These are phyloP conservation scores for Anguilla megastoma DNA, from an alignment of 2,797 vertebrate species.

Conservation along the genomic window DNA sequence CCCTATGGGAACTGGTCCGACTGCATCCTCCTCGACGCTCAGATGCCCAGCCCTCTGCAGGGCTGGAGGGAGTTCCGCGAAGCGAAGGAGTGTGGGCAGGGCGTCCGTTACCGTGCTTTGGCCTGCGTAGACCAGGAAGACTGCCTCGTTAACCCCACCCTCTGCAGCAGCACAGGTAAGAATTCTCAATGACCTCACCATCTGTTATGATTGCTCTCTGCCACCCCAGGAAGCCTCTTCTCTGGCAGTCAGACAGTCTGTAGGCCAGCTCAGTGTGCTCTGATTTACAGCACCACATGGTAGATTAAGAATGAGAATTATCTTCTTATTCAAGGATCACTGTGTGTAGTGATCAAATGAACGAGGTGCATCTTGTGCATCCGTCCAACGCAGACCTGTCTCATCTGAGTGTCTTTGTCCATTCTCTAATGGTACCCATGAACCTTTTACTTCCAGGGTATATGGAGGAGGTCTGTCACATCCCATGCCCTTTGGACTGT, in stretches of 20 bases:
- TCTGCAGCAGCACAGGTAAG: conserved; percentile 77
- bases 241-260: not conserved
- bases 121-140: conserved; percentile 73
- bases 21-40: conserved; percentile 67
- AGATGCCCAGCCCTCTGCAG: conserved; percentile 41
- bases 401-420: not conserved
- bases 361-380: not conserved
- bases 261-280: not conserved
- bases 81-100: conserved; percentile 71
- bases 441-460: conserved; percentile 67
- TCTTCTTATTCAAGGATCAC: not conserved
- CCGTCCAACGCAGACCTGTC: not conserved
- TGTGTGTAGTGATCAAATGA: not conserved
- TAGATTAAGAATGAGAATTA: not conserved
- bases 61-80: conserved; percentile 48
- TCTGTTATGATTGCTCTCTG: not conserved
- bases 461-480: conserved; percentile 72
- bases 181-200: not conserved
- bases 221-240: not conserved
- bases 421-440: not conserved
- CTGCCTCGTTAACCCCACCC: conserved; percentile 67
- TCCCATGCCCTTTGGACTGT: conserved; percentile 83
- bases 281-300: not conserved
- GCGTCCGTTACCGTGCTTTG: conserved; percentile 67
- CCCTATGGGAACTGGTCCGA: conserved; percentile 80